These are phyloP conservation scores for Sympetrum striolatum DNA, from an alignment of 2,888 invertebrate genomes.

Conservation along the genomic window DNA sequence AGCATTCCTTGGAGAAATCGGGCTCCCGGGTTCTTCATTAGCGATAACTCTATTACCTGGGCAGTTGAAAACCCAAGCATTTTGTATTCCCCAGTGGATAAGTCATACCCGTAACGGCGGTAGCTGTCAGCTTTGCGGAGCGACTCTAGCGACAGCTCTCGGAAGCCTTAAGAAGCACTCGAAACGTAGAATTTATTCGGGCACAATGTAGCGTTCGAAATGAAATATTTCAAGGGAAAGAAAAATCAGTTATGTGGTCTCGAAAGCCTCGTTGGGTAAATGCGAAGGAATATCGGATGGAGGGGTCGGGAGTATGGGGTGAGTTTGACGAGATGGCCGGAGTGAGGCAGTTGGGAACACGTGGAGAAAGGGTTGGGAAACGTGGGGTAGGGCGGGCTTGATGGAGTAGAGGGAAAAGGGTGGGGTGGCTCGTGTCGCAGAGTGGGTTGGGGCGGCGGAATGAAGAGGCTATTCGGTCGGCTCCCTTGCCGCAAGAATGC, in stretches of 20 bases:
- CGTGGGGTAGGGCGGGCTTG: too few species aligned
- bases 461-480: background rate
- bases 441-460: background rate
- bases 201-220: background rate
- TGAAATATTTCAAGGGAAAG: background rate
- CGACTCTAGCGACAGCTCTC: background rate
- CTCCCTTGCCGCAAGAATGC: conserved; percentile 5
- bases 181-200: background rate
- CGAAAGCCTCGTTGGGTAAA: background rate
- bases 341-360: background rate
- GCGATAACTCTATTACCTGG: too few species aligned
- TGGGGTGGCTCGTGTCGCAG: background rate
- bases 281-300: background rate
- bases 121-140: background rate
- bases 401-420: background rate
- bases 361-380: background rate
- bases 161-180: background rate
- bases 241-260: background rate
- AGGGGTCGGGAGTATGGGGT: background rate
- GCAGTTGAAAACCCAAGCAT: too few species aligned
- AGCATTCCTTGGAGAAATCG: background rate
- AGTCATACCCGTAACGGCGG: too few species aligned
- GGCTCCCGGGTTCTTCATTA: too few species aligned
- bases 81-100: too few species aligned
- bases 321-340: background rate